Percentiles rank a stretch among this genome's conserved stretches.
Evolutionary conservation across 2,888 invertebrate species (phyloP).

Genomic region (Congeria kusceri): DNA sequence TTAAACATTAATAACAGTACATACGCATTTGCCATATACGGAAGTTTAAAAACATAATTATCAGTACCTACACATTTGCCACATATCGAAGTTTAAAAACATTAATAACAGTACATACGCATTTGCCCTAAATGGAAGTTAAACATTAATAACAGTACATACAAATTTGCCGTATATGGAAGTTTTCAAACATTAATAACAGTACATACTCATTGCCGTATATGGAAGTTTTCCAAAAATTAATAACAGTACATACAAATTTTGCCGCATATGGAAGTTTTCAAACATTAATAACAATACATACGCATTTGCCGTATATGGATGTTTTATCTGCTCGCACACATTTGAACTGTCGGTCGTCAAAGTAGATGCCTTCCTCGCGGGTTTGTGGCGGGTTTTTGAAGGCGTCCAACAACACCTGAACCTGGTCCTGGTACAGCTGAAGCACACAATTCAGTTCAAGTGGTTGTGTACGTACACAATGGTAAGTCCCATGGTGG

Average conservation of each 20-base stretch:
- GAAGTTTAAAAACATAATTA: too few relatives aligned
- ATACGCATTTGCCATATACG: slow-evolving; percentile 84
- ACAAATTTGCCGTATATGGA: slow-evolving; percentile 85
- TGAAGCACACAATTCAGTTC: too few relatives aligned
- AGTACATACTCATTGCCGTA: slow-evolving; percentile 84
- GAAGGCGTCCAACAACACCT: slow-evolving; percentile 82
- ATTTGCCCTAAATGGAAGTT: slow-evolving; percentile 84
- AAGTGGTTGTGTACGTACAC: too few relatives aligned
- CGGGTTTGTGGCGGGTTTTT: slow-evolving; percentile 83
- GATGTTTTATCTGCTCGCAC: slow-evolving; percentile 84
- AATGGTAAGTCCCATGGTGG: too few relatives aligned
- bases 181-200: slow-evolving; percentile 63
- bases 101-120: slow-evolving; percentile 73
- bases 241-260: slow-evolving; percentile 75
- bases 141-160: slow-evolving; percentile 54
- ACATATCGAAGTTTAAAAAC: too few relatives aligned
- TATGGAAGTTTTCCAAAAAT: slow-evolving; percentile 78
- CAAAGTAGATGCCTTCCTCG: slow-evolving; percentile 84
- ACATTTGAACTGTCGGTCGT: slow-evolving; percentile 83
- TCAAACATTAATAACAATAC: slow-evolving; percentile 38
- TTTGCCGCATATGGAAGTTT: slow-evolving; percentile 84
- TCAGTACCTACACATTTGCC: slow-evolving; percentile 84
- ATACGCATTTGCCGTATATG: slow-evolving; percentile 84
- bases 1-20: slow-evolving; percentile 54
- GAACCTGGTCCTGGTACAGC: slow-evolving; percentile 83